Evolutionary conservation across 2,888 invertebrate species (phyloP), one percentile per base, ranked within the genome.

Genomic region (Exephanes ischioxanthus): DNA sequence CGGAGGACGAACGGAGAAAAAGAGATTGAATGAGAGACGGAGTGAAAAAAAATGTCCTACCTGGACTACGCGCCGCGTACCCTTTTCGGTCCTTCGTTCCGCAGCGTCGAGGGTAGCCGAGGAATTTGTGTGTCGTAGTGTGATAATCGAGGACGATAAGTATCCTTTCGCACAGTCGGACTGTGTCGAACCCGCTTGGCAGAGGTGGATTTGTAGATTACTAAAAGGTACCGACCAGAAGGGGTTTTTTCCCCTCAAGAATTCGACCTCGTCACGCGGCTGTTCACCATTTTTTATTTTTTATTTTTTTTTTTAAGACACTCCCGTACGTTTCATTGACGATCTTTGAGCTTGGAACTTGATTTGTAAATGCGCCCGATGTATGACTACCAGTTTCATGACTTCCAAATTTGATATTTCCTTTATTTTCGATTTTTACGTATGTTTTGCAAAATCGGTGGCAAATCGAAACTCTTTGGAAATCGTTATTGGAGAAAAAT

Each of bases 1-100:
- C 85, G 87, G 83, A 86, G 85, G 67, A 80, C 58, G 55, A 48
- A 58, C 48, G 72, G 61, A 72, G 51, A 68, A 81, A 84, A 78
- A n/a, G 19, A 67, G 63, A 51, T 22, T 22, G 37, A 3, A 16
- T n/a, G 41, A 53, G 53, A 14, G 26, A 14, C 16, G 16, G 48
- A 51, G 41, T 16, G 51, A 51, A 30, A 66, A 66, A 72, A 73
- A 80, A 80, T 67, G 76, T 76, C 63, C 80, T 80, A 83, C 80
- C 83, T 77, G 76, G 51, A 77, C 71, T 51, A 26, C 41, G 33
- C 26, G 41, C 14, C 45, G 14, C 14, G 71, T 41, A 79, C 63
- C 79, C 79, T 82, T 82, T 78, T 78, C 19, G 19, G n/a, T 70
- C 19, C 61, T 45, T 45, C 45, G 45, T 53, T 55, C 51, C 58